Evolutionary conservation across 1,140 invertebrate species (phyloP), one percentile per base, ranked within the genome.

Genomic region (Phenacoccus solenopsis): DNA sequence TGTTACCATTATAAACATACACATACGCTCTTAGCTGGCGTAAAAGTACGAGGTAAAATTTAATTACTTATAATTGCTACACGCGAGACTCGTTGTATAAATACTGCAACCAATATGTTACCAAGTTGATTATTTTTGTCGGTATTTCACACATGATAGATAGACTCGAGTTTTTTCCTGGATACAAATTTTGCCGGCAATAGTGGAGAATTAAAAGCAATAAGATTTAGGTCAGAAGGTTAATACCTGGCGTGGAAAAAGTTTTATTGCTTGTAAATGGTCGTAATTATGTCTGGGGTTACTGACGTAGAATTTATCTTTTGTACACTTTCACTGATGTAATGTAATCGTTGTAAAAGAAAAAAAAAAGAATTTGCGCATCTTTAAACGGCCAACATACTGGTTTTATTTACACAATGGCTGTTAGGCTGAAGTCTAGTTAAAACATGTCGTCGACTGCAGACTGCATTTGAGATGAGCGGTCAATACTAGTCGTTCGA

Each of bases 361-460:
- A 49, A 49, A 49, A 49, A 49, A n/a, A 49, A 49, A n/a, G 13
- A 10, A 49, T 49, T 49, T 49, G 38, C 20, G 20, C 38, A 49
- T 49, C 38, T 49, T 49, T 16, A 49, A 49, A 49, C 38, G 16
- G 13, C 38, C 5, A n/a, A 16, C 13, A n/a, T 49, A 49, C 38
- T 49, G 38, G 38, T 49, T 49, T 49, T 49, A 49, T 49, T 49
- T 49, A n/a, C 38, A 49, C 38, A 49, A 49, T 49, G 38, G 38
- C 20, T n/a, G 38, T n/a, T n/a, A n/a, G n/a, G n/a, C 38, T 49
- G 20, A 49, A 49, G 20, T 49, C 38, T 49, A 49, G 38, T 49
- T 49, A 49, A 16, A 49, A 49, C 16, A 49, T 10, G 13, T 32
- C 5, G 5, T 7, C 30, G 5, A 49, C 16, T n/a, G n/a, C 3